Percentiles rank a stretch among this genome's conserved stretches.
Evolutionary conservation across 2,797 vertebrate species (phyloP).

Genomic region (Zalophus californianus): DNA sequence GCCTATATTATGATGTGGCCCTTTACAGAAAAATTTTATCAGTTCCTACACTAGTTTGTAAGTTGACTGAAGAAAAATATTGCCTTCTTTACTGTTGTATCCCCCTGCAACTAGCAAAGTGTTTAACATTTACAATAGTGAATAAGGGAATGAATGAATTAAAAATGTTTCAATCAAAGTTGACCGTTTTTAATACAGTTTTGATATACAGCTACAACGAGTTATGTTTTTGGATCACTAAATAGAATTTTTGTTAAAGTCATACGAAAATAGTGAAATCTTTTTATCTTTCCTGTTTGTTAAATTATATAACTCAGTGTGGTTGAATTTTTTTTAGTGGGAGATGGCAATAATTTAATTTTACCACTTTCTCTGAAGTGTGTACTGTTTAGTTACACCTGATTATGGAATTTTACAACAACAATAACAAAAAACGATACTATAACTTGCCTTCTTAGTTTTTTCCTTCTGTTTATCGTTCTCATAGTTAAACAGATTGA

Average conservation of each 20-base stretch:
- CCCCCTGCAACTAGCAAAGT: neutral
- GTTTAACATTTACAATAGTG: neutral
- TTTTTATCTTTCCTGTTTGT: neutral
- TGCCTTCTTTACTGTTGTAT: neutral
- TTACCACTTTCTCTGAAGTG: neutral
- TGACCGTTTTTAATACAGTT: neutral
- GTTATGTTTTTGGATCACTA: neutral
- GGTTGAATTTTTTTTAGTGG: neutral
- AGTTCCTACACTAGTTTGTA: neutral
- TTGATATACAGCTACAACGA: neutral
- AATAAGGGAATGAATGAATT: neutral
- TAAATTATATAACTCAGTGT: neutral
- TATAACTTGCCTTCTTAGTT: neutral
- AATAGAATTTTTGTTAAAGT: conserved; percentile 33
- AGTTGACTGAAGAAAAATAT: neutral
- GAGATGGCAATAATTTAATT: neutral
- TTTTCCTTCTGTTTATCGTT: neutral
- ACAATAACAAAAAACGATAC: neutral
- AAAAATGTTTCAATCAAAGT: neutral
- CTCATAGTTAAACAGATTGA: neutral
- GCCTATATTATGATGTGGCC: neutral
- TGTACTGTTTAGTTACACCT: neutral
- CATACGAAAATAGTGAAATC: neutral
- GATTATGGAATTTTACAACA: neutral
- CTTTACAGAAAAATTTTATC: neutral